A percentile compares a stretch with the other conserved stretches of the same genome.
These are phyloP conservation scores for Conchocele bisecta DNA, from an alignment of 2,888 invertebrate species.

Conservation along the genomic window DNA sequence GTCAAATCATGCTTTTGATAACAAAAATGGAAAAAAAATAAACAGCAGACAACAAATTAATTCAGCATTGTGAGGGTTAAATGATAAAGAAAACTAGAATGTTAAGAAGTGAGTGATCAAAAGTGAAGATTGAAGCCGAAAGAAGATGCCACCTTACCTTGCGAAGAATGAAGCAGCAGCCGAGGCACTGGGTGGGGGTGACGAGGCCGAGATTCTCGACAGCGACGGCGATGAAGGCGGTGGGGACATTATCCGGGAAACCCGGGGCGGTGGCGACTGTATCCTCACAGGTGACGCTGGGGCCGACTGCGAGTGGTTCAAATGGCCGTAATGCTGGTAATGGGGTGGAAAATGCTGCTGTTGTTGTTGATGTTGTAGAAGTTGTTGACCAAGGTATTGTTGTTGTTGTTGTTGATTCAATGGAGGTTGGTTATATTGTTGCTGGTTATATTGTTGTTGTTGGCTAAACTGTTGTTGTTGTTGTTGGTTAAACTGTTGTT, in stretches of 20 bases:
- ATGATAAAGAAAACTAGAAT: too few relatives aligned
- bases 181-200: slow-evolving; percentile 68
- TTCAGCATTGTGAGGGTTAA: too few relatives aligned
- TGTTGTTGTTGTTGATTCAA: slow-evolving; percentile 26
- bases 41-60: too few relatives aligned
- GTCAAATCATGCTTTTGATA: too few relatives aligned
- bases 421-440: slow-evolving; percentile 21
- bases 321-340: slow-evolving; percentile 28
- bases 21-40: too few relatives aligned
- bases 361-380: slow-evolving; percentile 39
- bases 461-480: slow-evolving; percentile 21
- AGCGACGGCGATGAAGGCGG: slow-evolving; percentile 49
- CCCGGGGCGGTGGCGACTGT: slow-evolving; percentile 46
- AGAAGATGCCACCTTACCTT: slow-evolving; percentile 70
- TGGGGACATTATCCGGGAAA: slow-evolving; percentile 46
- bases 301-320: slow-evolving; percentile 54
- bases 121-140: too few relatives aligned
- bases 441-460: slow-evolving; percentile 19
- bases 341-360: slow-evolving; percentile 23
- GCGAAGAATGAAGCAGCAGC: slow-evolving; percentile 75
- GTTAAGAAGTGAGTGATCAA: too few relatives aligned
- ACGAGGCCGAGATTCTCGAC: slow-evolving; percentile 52
- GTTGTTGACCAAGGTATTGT: slow-evolving; percentile 23
- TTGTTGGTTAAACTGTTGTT: slow-evolving; percentile 32
- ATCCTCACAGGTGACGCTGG: slow-evolving; percentile 55